Evolutionary conservation across 2,113 vertebrate species (phyloP).

Genomic region (Ammodytes dubius): DNA sequence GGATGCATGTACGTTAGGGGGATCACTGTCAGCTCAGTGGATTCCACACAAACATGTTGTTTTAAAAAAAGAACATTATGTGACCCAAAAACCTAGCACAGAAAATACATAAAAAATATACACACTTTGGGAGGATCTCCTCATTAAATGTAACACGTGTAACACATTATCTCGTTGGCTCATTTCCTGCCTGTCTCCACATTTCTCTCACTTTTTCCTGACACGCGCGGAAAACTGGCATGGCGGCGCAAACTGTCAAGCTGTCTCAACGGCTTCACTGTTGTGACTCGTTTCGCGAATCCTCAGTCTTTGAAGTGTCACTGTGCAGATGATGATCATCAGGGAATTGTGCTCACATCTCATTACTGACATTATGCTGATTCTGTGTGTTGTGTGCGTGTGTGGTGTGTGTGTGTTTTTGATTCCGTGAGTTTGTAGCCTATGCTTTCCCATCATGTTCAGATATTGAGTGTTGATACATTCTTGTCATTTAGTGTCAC

Average conservation of each 20-base stretch:
- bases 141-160: constrained; percentile 21
- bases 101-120: background rate
- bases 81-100: background rate
- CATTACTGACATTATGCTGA: constrained; percentile 53
- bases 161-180: background rate
- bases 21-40: background rate
- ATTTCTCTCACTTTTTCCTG: background rate
- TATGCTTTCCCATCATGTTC: background rate
- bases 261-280: constrained; percentile 44
- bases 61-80: background rate
- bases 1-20: background rate
- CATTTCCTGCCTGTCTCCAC: background rate
- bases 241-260: constrained; percentile 56
- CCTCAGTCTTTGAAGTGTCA: constrained; percentile 71
- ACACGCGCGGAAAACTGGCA: constrained; percentile 28
- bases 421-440: no score
- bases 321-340: constrained; percentile 61
- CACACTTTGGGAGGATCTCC: constrained; percentile 19
- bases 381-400: constrained; percentile 5
- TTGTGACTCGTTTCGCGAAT: constrained; percentile 51
- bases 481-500: constrained; percentile 35
- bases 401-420: background rate
- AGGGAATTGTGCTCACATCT: constrained; percentile 55
- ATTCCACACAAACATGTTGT: background rate
- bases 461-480: constrained; percentile 12